Evolutionary conservation across 1,140 invertebrate species (phyloP), one percentile per base, ranked within the genome.

Genomic region (Branchinecta lindahli): DNA sequence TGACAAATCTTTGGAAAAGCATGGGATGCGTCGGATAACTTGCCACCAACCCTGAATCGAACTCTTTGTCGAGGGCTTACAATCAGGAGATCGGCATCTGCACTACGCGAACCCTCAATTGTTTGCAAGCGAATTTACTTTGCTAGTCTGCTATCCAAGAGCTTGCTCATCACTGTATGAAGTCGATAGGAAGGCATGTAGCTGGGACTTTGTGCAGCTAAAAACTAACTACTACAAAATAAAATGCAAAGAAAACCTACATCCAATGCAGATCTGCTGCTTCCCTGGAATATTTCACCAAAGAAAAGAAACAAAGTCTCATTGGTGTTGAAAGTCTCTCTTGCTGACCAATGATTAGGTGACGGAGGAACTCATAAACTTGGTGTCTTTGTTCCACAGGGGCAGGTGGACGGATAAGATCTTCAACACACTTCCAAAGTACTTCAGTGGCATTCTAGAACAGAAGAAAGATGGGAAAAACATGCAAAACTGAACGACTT

Each of bases 371-470:
- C 18, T 61, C 52, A 61, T 61, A 61, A 20, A 61, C 52, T 61
- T 61, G 52, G 18, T 61, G 52, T 61, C 52, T 12, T 12, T 61
- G 52, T 61, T 61, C 52, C 12, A 61, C 52, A 15, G 52, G 52
- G 52, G 18, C 52, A 15, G 52, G 18, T 61, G 52, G 52, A 15
- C 12, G 18, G 52, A 61, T 15, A 20, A 61, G 18, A 61, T 61
- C 52, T 61, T 61, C 12, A 12, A 61, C 12, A 61, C 52, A 61
- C 12, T 61, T 61, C 52, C 52, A 61, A 61, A 61, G 18, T 61
- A 61, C 52, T 20, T 61, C 52, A 20, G 52, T 61, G 12, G 52
- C 52, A 61, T 61, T 61, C 52, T 61, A 20, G 52, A 61, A 61
- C 52, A 61, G 18, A 15, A 61, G 18, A 61, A 61, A 61, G 12